Evolutionary conservation across 2,888 invertebrate genomes (phyloP).

Genomic region (Plagiodera versicolora): DNA sequence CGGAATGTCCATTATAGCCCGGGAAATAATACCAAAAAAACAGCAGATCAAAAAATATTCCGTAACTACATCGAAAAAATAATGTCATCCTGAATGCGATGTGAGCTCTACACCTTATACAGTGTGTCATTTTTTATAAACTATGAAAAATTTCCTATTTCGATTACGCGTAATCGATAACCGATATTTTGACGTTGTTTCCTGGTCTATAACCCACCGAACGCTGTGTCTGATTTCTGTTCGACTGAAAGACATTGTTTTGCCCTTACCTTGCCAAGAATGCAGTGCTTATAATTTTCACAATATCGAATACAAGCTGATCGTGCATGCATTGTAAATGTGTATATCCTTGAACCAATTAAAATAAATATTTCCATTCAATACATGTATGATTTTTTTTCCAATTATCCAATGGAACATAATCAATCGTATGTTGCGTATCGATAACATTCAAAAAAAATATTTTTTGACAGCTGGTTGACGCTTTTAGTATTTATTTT

Average conservation of each 20-base stretch:
- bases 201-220: not conserved
- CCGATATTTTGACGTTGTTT: not conserved
- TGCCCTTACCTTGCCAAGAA: slow-evolving; percentile 27
- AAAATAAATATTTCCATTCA: not conserved
- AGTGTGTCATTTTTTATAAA: no score
- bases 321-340: not conserved
- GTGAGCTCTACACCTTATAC: no score
- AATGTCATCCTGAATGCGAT: no score
- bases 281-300: slow-evolving; percentile 8
- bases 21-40: not conserved
- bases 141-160: no score
- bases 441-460: no score
- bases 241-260: slow-evolving; percentile 20
- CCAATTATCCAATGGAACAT: no score
- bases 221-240: not conserved
- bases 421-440: no score
- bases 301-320: not conserved
- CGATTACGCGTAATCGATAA: no score
- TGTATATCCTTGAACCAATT: not conserved
- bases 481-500: no score
- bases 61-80: no score
- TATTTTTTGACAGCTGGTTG: no score
- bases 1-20: not conserved
- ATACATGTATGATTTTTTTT: not conserved
- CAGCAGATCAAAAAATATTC: no score